Base-by-base conservation (phyloP, 2,797 vertebrate genomes). In the Manis pentadactyla region DNA sequence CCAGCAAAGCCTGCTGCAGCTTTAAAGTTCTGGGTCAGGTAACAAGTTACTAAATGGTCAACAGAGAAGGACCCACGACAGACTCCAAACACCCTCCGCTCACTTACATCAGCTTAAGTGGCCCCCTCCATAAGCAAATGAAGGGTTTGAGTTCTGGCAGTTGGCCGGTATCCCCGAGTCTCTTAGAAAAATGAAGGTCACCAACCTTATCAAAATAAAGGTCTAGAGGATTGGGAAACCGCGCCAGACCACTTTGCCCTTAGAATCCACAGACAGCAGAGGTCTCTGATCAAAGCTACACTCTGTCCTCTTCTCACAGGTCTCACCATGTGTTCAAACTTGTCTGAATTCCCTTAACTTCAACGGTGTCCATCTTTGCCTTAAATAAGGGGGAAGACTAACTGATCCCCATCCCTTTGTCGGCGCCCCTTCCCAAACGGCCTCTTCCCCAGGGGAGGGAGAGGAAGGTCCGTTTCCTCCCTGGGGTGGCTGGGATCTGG, bases 151-250 rank as follows among this genome's bases (percentile, higher is more conserved):
- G 13, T 39, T 66, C 69, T 29, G n/a, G 68, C 18, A 39, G 18
- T 61, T 79, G 39, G 42, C 87, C 53, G 37, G 53, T 3, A 18
- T 77, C 64, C 81, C 84, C 55, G n/a, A 42, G 77, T 61, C 87
- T 93, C 81, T 78, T 18, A 59, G 77, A 34, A 87, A 88, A 87
- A 66, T 0, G 57, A 51, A 93, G 88, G 34, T 78, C 53, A 61
- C 29, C 51, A 4, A 64, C 18, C 18, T 27, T n/a, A 64, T 42
- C 42, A 34, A 79, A 81, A 49, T 55, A 55, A 68, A 71, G 7
- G 7, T 42, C 55, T 59, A 3, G 68, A 46, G 51, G 61, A 90
- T 69, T 49, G 53, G 51, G 63, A 77, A 66, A 57, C 34, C 49
- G 3, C 0, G 10, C 46, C 7, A 42, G 51, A 87, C 10, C 6